Base-by-base conservation (phyloP, 1,140 invertebrate genomes). In the Lordiphosa collinella region DNA sequence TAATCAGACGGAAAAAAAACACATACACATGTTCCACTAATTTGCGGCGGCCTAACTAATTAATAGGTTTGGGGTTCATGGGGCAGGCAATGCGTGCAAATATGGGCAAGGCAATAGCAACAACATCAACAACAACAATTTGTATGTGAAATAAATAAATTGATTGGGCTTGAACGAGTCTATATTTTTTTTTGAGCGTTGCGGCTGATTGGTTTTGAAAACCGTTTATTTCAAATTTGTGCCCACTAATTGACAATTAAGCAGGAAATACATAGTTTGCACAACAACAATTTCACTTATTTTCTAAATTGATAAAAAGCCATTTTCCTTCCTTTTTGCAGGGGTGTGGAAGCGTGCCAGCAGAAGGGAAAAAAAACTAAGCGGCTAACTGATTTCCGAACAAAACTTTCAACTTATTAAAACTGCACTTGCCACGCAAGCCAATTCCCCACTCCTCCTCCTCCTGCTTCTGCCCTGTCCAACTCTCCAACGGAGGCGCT, bases 321-420 rank as follows among this genome's bases (percentile, higher is more conserved):
- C 44, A 50, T 64, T 55, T 32, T 56, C 41, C 62, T 9, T 10
- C 5, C 18, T 11, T 11, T 12, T 3, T 25, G 7, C 2, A 1
- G 1, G 34, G 41, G 41, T 11, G 14, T 29, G 40, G 47, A 12
- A 10, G 49, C 32, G 29, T 38, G 41, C 55, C 48, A 56, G 10
- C 12, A 43, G 58, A 66, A 12, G 14, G 43, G 38, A 47, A 34
- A 44, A 43, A 22, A 5, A 13, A 3, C 67, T 82, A 85, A 76
- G 78, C 78, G 68, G 79, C 79, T 82, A 82, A 82, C 78, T 82
- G 78, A 82, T 82, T 84, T 82, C 80, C 57, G 49, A 60, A 71
- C 53, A 72, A 82, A 82, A 82, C 54, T 82, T 82, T 78, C 57
- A 84, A 82, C 78, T 84, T 82, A 82, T 82, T 84, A 84, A 82